Conservation (phyloP, 2,888 invertebrate genomes). For the Ophion ellenae region DNA sequence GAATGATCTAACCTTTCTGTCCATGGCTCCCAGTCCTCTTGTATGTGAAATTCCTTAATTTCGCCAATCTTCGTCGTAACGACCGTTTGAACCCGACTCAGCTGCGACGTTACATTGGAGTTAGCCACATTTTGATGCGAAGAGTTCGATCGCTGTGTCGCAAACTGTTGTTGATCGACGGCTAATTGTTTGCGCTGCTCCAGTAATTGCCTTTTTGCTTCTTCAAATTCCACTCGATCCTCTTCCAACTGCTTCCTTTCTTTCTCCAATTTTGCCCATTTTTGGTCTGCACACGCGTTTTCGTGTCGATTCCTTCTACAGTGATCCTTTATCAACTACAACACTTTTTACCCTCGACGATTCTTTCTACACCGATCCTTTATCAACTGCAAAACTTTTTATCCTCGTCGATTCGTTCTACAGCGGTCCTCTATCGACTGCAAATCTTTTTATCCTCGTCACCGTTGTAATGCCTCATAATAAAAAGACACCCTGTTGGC, state of each 20-base stretch:
- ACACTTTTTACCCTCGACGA: too few relatives aligned
- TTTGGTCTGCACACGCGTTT: too few relatives aligned
- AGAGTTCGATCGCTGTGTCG: background rate
- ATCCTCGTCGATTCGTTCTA: too few relatives aligned
- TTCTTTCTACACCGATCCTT: too few relatives aligned
- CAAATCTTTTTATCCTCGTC: too few relatives aligned
- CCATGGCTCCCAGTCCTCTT: background rate
- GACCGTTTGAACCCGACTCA: background rate
- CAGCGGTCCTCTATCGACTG: too few relatives aligned
- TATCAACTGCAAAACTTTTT: too few relatives aligned
- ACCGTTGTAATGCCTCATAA: too few relatives aligned
- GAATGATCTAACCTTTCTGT: constrained; percentile 52
- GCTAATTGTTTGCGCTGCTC: constrained; percentile 21
- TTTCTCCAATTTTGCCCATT: too few relatives aligned
- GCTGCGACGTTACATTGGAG: background rate
- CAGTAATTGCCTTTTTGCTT: background rate
- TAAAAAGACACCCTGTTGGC: too few relatives aligned
- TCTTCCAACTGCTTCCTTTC: background rate
- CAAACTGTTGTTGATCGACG: background rate
- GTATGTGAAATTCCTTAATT: constrained; percentile 46
- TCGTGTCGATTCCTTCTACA: too few relatives aligned
- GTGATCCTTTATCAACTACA: too few relatives aligned
- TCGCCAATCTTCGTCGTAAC: constrained; percentile 33
- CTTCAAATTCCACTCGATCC: background rate
- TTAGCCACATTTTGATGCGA: background rate